Percentiles rank a stretch among this genome's conserved stretches.
phyloP scores from a whole-genome alignment of 2,113 vertebrate genomes.

The Burhinus oedicnemus region DNA sequence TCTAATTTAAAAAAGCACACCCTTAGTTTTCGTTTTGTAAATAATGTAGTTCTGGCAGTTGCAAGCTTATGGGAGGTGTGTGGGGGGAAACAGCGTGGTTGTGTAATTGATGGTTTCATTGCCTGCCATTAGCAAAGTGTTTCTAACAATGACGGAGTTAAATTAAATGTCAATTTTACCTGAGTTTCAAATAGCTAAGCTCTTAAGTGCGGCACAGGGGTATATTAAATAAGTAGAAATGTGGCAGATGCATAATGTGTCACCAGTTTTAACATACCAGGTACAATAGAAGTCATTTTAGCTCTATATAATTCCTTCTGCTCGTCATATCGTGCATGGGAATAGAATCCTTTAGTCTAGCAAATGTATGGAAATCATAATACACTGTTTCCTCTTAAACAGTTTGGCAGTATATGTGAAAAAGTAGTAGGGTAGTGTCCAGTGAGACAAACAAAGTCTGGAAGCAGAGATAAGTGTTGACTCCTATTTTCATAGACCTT shows the following conservation, averaged over 20 bases:
- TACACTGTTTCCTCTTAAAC: background rate
- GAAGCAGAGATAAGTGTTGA: background rate
- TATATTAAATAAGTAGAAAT: background rate
- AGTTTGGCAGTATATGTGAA: background rate
- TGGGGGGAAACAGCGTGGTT: background rate
- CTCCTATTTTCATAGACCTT: background rate
- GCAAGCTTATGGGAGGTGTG: background rate
- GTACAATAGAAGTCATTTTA: background rate
- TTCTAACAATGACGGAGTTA: background rate
- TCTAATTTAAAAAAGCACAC: background rate
- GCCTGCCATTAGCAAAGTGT: background rate
- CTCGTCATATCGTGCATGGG: background rate
- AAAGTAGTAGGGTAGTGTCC: background rate
- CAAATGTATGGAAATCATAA: background rate
- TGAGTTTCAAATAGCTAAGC: background rate
- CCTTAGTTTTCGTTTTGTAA: background rate
- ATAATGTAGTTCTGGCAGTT: background rate
- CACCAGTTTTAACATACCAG: background rate
- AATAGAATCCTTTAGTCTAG: background rate
- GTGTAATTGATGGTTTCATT: background rate
- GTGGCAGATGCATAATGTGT: background rate
- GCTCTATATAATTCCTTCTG: background rate
- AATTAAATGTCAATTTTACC: constrained; percentile 3
- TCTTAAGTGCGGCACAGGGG: background rate
- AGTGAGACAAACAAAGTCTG: background rate